Evolutionary conservation across 2,888 invertebrate species (phyloP).

Genomic region (Polia nebulosa): DNA sequence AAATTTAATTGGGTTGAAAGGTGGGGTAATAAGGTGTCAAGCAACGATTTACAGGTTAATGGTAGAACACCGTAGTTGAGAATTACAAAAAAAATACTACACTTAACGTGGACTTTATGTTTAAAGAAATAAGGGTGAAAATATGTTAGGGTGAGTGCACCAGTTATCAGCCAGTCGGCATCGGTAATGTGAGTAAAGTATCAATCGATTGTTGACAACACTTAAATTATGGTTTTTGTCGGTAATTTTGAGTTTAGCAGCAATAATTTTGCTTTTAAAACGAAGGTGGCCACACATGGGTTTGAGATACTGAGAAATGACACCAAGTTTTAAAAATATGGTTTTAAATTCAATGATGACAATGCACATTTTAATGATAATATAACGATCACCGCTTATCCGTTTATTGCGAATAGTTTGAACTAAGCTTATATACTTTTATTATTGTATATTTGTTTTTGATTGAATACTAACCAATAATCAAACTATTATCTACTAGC

Average conservation of each 20-base stretch:
- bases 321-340: slow-evolving; percentile 46
- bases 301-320: slow-evolving; percentile 60
- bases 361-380: neutral
- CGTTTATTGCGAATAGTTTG: neutral
- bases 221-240: slow-evolving; percentile 71
- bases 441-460: no score
- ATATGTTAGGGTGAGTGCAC: slow-evolving; percentile 34
- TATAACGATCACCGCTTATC: neutral
- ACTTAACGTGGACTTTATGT: slow-evolving; percentile 55
- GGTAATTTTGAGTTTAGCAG: slow-evolving; percentile 66
- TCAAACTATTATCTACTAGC: no score
- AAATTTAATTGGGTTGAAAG: slow-evolving; percentile 33
- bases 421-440: no score
- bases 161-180: slow-evolving; percentile 59
- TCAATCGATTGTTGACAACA: slow-evolving; percentile 79
- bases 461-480: no score
- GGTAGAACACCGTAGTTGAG: slow-evolving; percentile 78
- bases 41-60: slow-evolving; percentile 83
- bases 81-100: slow-evolving; percentile 59
- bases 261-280: slow-evolving; percentile 66
- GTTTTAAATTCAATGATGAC: slow-evolving; percentile 1
- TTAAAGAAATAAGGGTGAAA: slow-evolving; percentile 49
- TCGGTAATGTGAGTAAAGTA: slow-evolving; percentile 67
- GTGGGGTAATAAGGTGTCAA: slow-evolving; percentile 79
- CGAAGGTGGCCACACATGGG: slow-evolving; percentile 68